These are phyloP conservation scores for Drosophila kurseongensis DNA, from an alignment of 1,140 invertebrate genomes.

Conservation along the genomic window DNA sequence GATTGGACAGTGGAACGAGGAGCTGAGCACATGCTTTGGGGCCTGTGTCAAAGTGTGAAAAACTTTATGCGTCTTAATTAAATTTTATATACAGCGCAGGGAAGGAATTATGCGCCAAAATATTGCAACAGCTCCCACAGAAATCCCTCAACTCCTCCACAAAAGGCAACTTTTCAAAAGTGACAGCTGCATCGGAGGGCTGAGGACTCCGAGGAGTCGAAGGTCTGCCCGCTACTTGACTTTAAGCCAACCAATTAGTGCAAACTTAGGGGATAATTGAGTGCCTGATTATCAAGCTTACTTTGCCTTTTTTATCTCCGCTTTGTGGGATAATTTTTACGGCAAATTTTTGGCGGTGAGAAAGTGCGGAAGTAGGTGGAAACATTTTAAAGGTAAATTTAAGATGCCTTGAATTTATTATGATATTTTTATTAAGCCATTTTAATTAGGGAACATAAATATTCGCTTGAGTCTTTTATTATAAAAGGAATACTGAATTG, in stretches of 20 bases:
- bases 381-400: not conserved
- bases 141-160: slow-evolving; percentile 32
- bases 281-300: slow-evolving; percentile 59
- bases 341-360: no score
- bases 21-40: slow-evolving; percentile 66
- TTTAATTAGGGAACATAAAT: not conserved
- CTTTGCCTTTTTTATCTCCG: slow-evolving; percentile 12
- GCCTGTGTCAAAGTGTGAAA: slow-evolving; percentile 80
- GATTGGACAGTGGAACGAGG: slow-evolving; percentile 39
- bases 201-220: not conserved
- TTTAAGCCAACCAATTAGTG: slow-evolving; percentile 74
- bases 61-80: slow-evolving; percentile 82
- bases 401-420: not conserved
- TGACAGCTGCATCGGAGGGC: slow-evolving; percentile 69
- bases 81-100: slow-evolving; percentile 71
- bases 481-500: no score
- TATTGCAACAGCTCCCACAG: slow-evolving; percentile 50
- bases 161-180: slow-evolving; percentile 73
- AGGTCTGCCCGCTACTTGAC: slow-evolving; percentile 48
- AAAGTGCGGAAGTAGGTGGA: slow-evolving; percentile 2
- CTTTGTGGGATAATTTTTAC: slow-evolving; percentile 4
- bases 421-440: not conserved
- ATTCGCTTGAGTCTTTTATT: no score
- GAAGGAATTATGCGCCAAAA: slow-evolving; percentile 58
- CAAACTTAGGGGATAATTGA: slow-evolving; percentile 65